Evolutionary conservation across 1,140 invertebrate genomes (phyloP).

Genomic region (Eciton burchellii): DNA sequence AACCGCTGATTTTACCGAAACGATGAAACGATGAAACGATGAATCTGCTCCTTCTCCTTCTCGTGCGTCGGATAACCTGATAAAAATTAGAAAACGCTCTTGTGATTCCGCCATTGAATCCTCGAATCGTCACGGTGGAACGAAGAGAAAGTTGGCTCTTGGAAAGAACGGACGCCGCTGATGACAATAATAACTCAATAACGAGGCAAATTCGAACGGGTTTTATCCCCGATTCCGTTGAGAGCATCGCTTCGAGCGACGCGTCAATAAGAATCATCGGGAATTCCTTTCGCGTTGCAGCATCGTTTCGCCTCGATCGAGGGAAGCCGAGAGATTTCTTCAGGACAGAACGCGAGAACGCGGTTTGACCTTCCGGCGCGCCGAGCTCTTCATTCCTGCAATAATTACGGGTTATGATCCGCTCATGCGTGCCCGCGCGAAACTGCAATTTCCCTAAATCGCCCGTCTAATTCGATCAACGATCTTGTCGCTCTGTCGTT

Average conservation of each 20-base stretch:
- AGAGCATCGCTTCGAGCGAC: slow-evolving; percentile 40
- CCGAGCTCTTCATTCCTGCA: background rate
- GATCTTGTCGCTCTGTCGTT: too few species aligned
- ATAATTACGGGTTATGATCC: background rate
- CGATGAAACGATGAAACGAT: background rate
- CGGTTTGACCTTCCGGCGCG: background rate
- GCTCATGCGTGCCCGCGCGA: background rate
- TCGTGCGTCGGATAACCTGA: slow-evolving; percentile 10
- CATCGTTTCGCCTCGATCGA: slow-evolving; percentile 34
- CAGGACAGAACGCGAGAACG: background rate
- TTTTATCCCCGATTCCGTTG: slow-evolving; percentile 23
- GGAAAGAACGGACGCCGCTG: slow-evolving; percentile 21
- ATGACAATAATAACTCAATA: slow-evolving; percentile 59
- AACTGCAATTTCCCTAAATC: too few species aligned
- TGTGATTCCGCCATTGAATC: slow-evolving; percentile 8
- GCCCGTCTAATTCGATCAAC: too few species aligned
- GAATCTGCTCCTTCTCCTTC: slow-evolving; percentile 12
- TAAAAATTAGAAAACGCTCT: background rate
- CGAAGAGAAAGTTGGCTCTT: slow-evolving; percentile 57
- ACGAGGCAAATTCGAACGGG: slow-evolving; percentile 41
- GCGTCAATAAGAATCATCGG: slow-evolving; percentile 37
- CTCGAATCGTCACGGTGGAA: slow-evolving; percentile 43
- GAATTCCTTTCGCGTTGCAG: slow-evolving; percentile 43
- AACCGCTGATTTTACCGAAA: background rate
- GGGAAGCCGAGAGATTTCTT: background rate